These are phyloP conservation scores for Gymnorhina tibicen DNA, from an alignment of 2,113 vertebrate genomes.

Conservation along the genomic window DNA sequence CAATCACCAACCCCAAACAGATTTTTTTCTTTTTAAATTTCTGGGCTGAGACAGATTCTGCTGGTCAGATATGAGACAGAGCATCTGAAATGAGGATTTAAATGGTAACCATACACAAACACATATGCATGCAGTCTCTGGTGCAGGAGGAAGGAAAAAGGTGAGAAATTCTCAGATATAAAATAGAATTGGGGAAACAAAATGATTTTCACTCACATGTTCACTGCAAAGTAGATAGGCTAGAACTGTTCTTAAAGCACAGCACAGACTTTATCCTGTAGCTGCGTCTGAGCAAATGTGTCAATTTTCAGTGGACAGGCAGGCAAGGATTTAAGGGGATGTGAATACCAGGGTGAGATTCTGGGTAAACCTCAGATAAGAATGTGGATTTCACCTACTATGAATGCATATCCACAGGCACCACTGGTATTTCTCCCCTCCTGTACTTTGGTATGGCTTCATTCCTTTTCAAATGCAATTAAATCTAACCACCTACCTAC, in stretches of 20 bases:
- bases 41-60: not conserved
- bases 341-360: not conserved
- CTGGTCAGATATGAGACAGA: not conserved
- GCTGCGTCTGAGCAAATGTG: not conserved
- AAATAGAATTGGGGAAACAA: not conserved
- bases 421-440: not conserved
- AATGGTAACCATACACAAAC: not conserved
- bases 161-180: not conserved
- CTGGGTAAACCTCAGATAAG: not conserved
- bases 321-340: not conserved
- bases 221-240: not conserved
- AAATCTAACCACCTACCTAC: not conserved
- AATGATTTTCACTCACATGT: not conserved
- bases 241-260: not conserved
- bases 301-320: not conserved
- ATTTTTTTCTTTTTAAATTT: not conserved
- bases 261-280: not conserved
- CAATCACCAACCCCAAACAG: not conserved
- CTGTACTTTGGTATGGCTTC: not conserved
- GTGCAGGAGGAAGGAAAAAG: not conserved
- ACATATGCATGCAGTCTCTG: not conserved
- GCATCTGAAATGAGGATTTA: constrained; percentile 2
- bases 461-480: not conserved
- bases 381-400: not conserved
- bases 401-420: not conserved